Evolutionary conservation across 2,888 invertebrate species (phyloP), one percentile per base, ranked within the genome.

Genomic region (Amorpha juglandis): DNA sequence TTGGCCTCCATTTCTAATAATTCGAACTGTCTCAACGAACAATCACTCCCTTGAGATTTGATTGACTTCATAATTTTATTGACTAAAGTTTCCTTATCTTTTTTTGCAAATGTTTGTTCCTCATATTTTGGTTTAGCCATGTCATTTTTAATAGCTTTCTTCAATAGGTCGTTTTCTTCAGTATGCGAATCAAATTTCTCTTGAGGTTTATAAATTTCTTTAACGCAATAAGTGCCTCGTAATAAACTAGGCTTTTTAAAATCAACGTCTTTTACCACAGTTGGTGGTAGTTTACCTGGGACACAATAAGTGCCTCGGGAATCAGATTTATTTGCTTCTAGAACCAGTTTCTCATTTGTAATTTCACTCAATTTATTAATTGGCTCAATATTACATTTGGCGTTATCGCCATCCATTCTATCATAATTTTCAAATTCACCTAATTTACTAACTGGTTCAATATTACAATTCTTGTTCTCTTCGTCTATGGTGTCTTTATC

Each of bases 21-120:
- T 71, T 91, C 90, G 68, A 91, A 91, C 55, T 89, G 86, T 6
- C 74, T 76, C 8, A 90, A 71, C 0, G 92, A 92, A 64, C 72
- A 80, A 50, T 90, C 82, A 65, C 78, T 82, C 12, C 77, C 69
- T 0, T 73, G 78, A 11, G 75, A 71, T 70, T 83, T 83, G 0
- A 83, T 68, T 3, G 84, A 82, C 47, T 76, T 77, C 12, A 86
- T 75, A 27, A 85, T 81, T 78, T 81, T 86, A 64, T 67, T 81
- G 0, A 85, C 79, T 27, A 84, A 71, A 0, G 78, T 78, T 63
- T 81, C 77, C 67, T 62, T 51, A 38, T 67, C 68, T 65, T 69
- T 71, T 55, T 68, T 67, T 11, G 55, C 51, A n/a, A 48, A 67
- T 58, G 51, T 67, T 50, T 19, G n/a, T 67, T 52, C 50, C 3